Base-by-base conservation (phyloP, 1,140 invertebrate species). In the Drosophila pectinifera region DNA sequence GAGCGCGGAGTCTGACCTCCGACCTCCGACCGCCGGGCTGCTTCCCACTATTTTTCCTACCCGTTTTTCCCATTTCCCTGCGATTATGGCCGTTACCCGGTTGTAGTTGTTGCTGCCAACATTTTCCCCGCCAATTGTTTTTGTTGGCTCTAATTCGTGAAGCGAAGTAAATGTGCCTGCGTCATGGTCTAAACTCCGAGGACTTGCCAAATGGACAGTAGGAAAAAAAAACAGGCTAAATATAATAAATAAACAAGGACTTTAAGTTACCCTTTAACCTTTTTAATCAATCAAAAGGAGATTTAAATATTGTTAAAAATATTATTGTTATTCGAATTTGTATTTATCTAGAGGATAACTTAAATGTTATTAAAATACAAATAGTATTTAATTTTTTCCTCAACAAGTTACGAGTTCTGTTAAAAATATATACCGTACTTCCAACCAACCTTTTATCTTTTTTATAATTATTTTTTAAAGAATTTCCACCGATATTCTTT, bases 131-230 rank as follows among this genome's bases (percentile, higher is more conserved):
- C 18, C 64, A 61, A 67, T 65, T 83, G 49, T 61, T 83, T 73
- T 41, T 69, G 57, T 62, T 70, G 49, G 42, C 48, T 77, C 73
- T 65, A 84, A 84, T 73, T 83, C 67, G 77, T 80, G 68, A 73
- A 78, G 51, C 62, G 42, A 58, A 72, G 70, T 81, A 68, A 84
- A 80, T 80, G 64, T 74, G 55, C 61, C 65, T 64, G 64, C 56
- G 80, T 78, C 69, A 83, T 76, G 80, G 74, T 70, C 76, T 64
- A 65, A 59, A 16, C 51, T 69, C 26, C 24, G 10, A 46, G 67
- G 51, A 39, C 53, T 49, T 8, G 26, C 36, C 22, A 48, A 80
- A 72, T 48, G 62, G 61, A 39, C 24, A 48, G 14, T 6, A 26
- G 43, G 7, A 42, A 43, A 26, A 22, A 69, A 31, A 68, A 54